These are phyloP conservation scores for Propsilocerus akamusi DNA, from an alignment of 1,140 invertebrate genomes.

Conservation along the genomic window DNA sequence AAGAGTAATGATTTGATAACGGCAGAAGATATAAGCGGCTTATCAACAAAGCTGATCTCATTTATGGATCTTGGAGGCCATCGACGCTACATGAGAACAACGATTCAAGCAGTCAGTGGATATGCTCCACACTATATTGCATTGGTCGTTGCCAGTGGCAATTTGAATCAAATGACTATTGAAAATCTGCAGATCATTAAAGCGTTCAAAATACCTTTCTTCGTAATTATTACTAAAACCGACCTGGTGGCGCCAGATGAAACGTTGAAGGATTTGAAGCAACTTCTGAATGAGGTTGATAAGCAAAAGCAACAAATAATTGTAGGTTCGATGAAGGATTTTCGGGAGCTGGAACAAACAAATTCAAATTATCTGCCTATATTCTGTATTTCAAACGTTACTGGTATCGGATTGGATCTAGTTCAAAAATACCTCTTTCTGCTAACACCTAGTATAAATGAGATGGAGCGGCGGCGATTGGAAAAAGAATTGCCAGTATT, in stretches of 20 bases:
- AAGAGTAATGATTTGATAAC: conserved; percentile 84
- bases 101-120: conserved; percentile 81
- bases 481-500: conserved; percentile 66
- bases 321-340: conserved; percentile 40
- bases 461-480: conserved; percentile 48
- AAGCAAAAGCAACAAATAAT: conserved; percentile 28
- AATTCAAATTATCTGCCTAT: conserved; percentile 59
- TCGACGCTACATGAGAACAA: conserved; percentile 89
- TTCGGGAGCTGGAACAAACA: conserved; percentile 42
- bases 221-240: conserved; percentile 78
- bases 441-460: conserved; percentile 45
- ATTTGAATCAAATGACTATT: conserved; percentile 47
- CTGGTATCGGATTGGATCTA: conserved; percentile 62
- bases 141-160: conserved; percentile 54
- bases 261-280: conserved; percentile 39
- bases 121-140: conserved; percentile 92
- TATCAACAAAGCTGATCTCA: conserved; percentile 78
- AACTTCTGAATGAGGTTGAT: conserved; percentile 37
- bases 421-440: conserved; percentile 62
- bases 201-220: conserved; percentile 74
- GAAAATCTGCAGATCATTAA: conserved; percentile 73
- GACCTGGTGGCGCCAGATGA: conserved; percentile 49
- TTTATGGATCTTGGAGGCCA: conserved; percentile 95
- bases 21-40: conserved; percentile 85
- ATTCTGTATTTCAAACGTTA: conserved; percentile 90